Evolutionary conservation across 2,113 vertebrate species (phyloP), one percentile per base, ranked within the genome.

Genomic region (Hylia prasina): DNA sequence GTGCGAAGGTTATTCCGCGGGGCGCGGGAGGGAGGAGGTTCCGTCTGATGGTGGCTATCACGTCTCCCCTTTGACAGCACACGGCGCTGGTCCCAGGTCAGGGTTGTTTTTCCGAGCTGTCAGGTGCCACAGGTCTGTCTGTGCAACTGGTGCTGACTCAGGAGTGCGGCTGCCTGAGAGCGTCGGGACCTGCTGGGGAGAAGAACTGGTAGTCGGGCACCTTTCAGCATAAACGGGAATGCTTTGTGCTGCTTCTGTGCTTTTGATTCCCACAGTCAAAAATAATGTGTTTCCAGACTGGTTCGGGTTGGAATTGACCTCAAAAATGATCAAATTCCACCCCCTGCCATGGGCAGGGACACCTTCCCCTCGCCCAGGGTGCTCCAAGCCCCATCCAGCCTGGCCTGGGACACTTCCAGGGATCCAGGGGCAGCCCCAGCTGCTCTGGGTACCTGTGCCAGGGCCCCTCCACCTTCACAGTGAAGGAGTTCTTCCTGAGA

Each of bases 21-120:
- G 35, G 6, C 7, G 30, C 20, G 37, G 30, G 15, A 6, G 31
- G 37, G 15, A 5, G 42, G 0, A 24, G n/a, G 35, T 1, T 3
- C 13, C 1, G 11, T 8, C 2, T 1, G 64, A 0, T 22, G 3
- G 0, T 60, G 9, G 8, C 7, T 57, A 1, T 3, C 11, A 0
- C 7, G 37, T 6, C 0, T 31, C 13, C 15, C 17, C 16, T 11
- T 1, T 25, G 63, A 3, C 9, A 28, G 50, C 44, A 1, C 37
- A 0, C 15, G 0, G 5, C 18, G 4, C 24, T 19, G n/a, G 6
- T 23, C 2, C 2, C 18, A 1, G 6, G 48, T 23, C n/a, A 1
- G 68, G 53, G 81, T 7, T 66, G 56, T 27, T 31, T 70, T 61
- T 35, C 37, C 20, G 12, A 28, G 37, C 23, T 78, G 70, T 45